Base-by-base conservation (phyloP, 2,797 vertebrate genomes). In the Anguilla obscura region DNA sequence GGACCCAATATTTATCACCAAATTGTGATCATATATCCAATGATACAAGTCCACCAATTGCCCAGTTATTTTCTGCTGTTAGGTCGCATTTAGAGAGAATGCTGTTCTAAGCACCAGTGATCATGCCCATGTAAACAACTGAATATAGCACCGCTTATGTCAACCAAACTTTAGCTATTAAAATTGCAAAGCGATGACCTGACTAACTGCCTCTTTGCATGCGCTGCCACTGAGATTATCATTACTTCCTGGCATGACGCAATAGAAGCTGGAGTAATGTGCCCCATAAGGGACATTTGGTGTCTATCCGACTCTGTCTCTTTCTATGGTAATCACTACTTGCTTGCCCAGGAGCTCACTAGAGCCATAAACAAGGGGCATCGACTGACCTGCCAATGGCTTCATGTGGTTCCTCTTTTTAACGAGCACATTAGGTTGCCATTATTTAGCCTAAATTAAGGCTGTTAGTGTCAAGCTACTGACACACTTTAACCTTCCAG, bases 391-490 rank as follows among this genome's bases (percentile, higher is more conserved):
- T 76, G 74, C 74, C 74, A 76, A 40, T 76, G 74, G 74, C 74
- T 16, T 76, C 36, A 76, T 76, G 74, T 40, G 74, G 74, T n/a
- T 16, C 74, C 30, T 76, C 74, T 76, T 76, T 76, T 76, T 40
- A 76, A 76, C 40, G 74, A 76, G 74, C 36, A 76, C 74, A 76
- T 76, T 74, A 36, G 69, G 69, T 36, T 76, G 74, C 74, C 33
- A 76, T 76, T 40, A 76, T 76, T 76, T 76, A 76, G 33, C 36
- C 74, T 76, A 76, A 76, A 76, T 76, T 40, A 76, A 76, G 74
- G 30, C 74, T 40, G 74, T 76, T 76, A 76, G 14, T 76, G 74
- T 40, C 74, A 76, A 76, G 33, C 36, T 16, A 40, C 74, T 40
- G 74, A 76, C 74, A 76, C 74, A 76, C 30, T 40, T 18, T 33